phyloP scores from a whole-genome alignment of 2,797 vertebrate genomes.

The Calcarius lapponicus region DNA sequence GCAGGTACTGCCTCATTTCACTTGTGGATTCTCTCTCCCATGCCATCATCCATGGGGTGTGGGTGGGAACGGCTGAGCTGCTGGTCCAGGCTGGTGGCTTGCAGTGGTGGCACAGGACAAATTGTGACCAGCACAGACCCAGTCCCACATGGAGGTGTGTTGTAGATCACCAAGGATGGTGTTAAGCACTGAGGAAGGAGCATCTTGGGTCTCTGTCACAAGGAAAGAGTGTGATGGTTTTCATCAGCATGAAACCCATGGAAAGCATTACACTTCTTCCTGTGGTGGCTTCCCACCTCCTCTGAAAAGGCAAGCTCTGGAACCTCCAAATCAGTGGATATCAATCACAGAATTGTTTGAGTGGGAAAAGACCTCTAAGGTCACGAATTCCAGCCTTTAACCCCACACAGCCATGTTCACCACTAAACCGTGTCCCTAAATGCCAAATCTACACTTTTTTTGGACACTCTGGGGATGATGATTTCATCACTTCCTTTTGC shows the following conservation, averaged over 20 bases:
- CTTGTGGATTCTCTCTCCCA: rapidly evolving
- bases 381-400: background rate
- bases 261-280: background rate
- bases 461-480: background rate
- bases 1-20: constrained; percentile 56
- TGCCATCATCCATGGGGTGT: rapidly evolving
- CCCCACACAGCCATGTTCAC: background rate
- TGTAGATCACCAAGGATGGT: background rate
- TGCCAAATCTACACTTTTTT: background rate
- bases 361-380: background rate
- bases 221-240: background rate
- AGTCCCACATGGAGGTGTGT: background rate
- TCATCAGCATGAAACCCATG: background rate
- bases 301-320: background rate
- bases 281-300: background rate
- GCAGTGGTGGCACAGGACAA: background rate
- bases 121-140: background rate
- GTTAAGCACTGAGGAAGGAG: background rate
- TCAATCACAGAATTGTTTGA: background rate
- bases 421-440: background rate
- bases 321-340: background rate
- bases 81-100: background rate
- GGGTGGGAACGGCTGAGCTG: background rate
- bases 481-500: background rate
- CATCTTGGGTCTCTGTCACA: background rate